A percentile compares a stretch with the other conserved stretches of the same genome.
Evolutionary conservation across 2,888 invertebrate species (phyloP).

Genomic region (Tuta absoluta): DNA sequence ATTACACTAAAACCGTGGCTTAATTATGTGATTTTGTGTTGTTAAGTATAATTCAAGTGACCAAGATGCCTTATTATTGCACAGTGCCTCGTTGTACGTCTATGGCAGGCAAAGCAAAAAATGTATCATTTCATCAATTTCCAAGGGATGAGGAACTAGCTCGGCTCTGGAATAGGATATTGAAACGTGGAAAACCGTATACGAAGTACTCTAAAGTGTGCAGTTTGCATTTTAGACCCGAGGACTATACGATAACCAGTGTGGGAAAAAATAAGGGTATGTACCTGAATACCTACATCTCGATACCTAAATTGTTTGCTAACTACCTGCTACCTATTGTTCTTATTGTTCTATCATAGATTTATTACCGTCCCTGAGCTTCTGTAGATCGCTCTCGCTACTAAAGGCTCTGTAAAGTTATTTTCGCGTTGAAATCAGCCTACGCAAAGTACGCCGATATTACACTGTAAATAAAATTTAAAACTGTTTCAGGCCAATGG

Average conservation of each 20-base stretch:
- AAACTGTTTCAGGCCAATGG: conserved; percentile 63
- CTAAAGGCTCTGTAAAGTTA: not conserved
- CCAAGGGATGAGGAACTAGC: conserved; percentile 71
- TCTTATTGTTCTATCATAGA: not conserved
- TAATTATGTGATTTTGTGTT: conserved; percentile 56
- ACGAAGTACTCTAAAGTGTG: conserved; percentile 79
- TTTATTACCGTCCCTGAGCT: not conserved
- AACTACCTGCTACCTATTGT: conserved; percentile 15
- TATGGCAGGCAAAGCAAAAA: conserved; percentile 76
- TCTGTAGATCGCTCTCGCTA: not conserved
- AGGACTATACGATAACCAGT: conserved; percentile 72
- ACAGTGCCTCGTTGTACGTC: conserved; percentile 78
- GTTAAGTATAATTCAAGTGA: conserved; percentile 44
- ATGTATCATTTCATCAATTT: conserved; percentile 76
- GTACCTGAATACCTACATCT: conserved; percentile 1
- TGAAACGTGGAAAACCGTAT: conserved; percentile 75
- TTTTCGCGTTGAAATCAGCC: not conserved
- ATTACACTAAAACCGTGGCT: conserved; percentile 30
- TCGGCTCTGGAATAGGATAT: conserved; percentile 69
- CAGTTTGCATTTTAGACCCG: conserved; percentile 72
- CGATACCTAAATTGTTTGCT: not conserved
- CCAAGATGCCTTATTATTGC: conserved; percentile 77
- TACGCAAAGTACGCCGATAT: not conserved
- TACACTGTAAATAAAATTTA: not conserved
- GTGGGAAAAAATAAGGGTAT: conserved; percentile 75